Conservation (phyloP, 2,113 vertebrate species). For the Erpornis zantholeuca region DNA sequence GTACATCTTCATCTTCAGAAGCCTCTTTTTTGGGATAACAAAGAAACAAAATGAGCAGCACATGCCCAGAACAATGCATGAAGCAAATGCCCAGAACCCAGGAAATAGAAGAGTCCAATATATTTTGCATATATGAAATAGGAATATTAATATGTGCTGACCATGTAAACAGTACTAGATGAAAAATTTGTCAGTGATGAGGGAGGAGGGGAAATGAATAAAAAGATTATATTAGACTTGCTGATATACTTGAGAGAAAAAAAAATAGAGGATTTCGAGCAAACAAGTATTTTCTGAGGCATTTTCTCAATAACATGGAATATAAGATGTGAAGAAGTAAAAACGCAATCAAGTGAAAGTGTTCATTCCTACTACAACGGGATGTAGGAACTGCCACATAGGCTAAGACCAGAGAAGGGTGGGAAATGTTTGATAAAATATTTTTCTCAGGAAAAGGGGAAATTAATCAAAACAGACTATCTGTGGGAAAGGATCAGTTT, state of each 20-base stretch:
- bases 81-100: not conserved
- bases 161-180: not conserved
- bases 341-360: rapidly evolving
- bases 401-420: slow-evolving; percentile 17
- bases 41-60: not conserved
- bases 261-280: not conserved
- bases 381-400: not conserved
- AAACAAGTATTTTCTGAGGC: not conserved
- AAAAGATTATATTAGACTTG: not conserved
- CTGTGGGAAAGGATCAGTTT: slow-evolving; percentile 52
- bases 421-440: slow-evolving; percentile 56
- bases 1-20: not conserved
- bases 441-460: slow-evolving; percentile 50
- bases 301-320: not conserved
- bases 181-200: not conserved
- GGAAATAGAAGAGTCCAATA: not conserved
- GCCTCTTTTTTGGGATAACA: not conserved
- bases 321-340: not conserved
- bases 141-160: not conserved
- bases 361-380: rapidly evolving
- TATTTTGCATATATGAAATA: not conserved
- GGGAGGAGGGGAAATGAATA: not conserved
- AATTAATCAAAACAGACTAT: slow-evolving; percentile 60
- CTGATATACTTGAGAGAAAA: not conserved
- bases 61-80: not conserved